Percentiles rank a stretch among this genome's conserved stretches.
phyloP scores from a whole-genome alignment of 2,113 vertebrate species.

The Dinomys branickii region DNA sequence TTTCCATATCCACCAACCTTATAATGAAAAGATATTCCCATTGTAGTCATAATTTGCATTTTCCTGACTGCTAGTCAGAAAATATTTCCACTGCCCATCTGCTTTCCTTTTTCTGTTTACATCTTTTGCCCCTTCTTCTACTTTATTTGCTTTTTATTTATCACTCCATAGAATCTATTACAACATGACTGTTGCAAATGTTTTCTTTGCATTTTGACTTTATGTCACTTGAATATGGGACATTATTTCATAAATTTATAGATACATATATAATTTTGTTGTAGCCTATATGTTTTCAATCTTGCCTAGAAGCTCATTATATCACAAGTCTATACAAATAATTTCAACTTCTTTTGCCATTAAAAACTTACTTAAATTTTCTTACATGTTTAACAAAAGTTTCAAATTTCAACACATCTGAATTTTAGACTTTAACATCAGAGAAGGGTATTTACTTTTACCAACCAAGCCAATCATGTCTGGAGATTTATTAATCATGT shows the following conservation, averaged over 20 bases:
- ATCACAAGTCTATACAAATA: neutral
- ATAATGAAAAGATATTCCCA: neutral
- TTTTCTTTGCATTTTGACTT: neutral
- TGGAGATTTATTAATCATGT: neutral
- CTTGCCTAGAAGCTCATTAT: neutral
- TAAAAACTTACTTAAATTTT: neutral
- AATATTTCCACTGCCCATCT: conserved; percentile 33
- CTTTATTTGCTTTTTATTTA: conserved; percentile 44
- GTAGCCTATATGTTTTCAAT: neutral
- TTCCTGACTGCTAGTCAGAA: neutral
- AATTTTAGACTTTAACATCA: neutral
- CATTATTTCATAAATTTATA: neutral
- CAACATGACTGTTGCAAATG: neutral
- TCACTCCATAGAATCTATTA: conserved; percentile 21
- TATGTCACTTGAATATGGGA: neutral
- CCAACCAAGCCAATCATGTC: neutral
- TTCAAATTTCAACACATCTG: neutral
- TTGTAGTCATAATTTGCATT: conserved; percentile 19
- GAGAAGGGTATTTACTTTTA: neutral
- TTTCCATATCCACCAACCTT: neutral
- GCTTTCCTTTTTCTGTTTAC: conserved; percentile 12
- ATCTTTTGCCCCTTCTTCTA: neutral
- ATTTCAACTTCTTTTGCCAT: neutral
- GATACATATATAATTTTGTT: neutral
- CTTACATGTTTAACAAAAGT: neutral